Evolutionary conservation across 1,140 invertebrate genomes (phyloP).

Genomic region (Euura saliciscinereae): DNA sequence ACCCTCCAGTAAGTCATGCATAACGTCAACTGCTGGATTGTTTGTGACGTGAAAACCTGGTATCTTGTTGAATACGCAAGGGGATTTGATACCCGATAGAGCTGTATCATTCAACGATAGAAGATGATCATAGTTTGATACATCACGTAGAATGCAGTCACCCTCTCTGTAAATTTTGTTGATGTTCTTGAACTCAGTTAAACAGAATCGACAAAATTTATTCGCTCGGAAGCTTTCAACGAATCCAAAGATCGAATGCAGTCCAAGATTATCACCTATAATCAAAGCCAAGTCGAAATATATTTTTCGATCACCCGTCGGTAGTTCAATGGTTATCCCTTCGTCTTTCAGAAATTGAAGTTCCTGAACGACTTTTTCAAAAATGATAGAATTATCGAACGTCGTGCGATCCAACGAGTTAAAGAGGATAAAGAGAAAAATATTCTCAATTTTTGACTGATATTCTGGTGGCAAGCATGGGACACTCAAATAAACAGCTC

Average conservation of each 20-base stretch:
- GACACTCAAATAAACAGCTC: conserved; percentile 38
- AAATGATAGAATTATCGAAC: conserved; percentile 34
- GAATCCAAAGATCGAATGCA: conserved; percentile 43
- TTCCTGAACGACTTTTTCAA: conserved; percentile 38
- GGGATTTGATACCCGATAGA: neutral
- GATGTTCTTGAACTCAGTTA: conserved; percentile 25
- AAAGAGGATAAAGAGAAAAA: conserved; percentile 39
- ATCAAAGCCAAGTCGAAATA: conserved; percentile 37
- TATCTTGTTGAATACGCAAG: conserved; percentile 5
- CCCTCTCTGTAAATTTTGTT: conserved; percentile 27
- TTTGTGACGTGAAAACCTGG: conserved; percentile 9
- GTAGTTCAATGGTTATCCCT: conserved; percentile 31
- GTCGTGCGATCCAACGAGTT: conserved; percentile 36
- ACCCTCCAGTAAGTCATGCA: conserved; percentile 12
- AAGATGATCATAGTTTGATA: conserved; percentile 2
- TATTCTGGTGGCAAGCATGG: conserved; percentile 37
- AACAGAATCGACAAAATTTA: conserved; percentile 41
- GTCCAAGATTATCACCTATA: conserved; percentile 47
- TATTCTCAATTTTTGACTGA: conserved; percentile 36
- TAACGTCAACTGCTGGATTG: conserved; percentile 7
- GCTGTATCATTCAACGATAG: neutral
- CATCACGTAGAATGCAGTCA: conserved; percentile 26
- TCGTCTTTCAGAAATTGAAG: conserved; percentile 32
- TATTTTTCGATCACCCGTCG: conserved; percentile 24
- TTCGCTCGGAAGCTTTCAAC: conserved; percentile 35